Conservation (phyloP, 2,888 invertebrate genomes). For the Nasonia oneida region DNA sequence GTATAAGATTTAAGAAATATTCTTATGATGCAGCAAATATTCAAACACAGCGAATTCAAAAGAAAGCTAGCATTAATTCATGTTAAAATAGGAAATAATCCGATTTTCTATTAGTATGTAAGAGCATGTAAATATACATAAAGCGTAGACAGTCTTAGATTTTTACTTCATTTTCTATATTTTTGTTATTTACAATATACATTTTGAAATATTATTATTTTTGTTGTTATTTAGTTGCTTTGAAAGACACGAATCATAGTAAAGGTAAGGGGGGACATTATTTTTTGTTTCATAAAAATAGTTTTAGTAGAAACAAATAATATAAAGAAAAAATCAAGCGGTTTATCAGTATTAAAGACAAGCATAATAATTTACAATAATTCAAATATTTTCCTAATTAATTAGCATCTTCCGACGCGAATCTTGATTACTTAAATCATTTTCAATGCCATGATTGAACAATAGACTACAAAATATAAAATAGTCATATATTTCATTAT, state of each 20-base stretch:
- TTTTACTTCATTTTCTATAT: constrained; percentile 61
- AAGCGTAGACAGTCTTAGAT: constrained; percentile 38
- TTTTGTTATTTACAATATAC: constrained; percentile 64
- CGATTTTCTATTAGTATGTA: constrained; percentile 16
- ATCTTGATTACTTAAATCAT: constrained; percentile 43
- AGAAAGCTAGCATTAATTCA: not conserved
- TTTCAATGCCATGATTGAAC: constrained; percentile 49
- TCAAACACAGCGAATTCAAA: not conserved
- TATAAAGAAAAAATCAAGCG: constrained; percentile 52
- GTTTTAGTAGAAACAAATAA: constrained; percentile 50
- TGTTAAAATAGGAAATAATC: not conserved
- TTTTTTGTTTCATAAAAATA: constrained; percentile 45
- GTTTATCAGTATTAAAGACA: constrained; percentile 55
- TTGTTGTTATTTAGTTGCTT: constrained; percentile 50
- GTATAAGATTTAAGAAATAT: not conserved
- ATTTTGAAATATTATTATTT: constrained; percentile 58
- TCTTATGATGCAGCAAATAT: not conserved
- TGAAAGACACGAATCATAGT: constrained; percentile 58
- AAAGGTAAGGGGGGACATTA: constrained; percentile 56
- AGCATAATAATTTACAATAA: constrained; percentile 57
- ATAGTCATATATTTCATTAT: constrained; percentile 54
- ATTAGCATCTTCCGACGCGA: constrained; percentile 32
- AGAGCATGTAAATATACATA: constrained; percentile 39
- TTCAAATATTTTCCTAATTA: constrained; percentile 49
- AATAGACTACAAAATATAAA: constrained; percentile 62